Conservation (phyloP, 2,113 vertebrate species). For the Corythornis madagascariensis region DNA sequence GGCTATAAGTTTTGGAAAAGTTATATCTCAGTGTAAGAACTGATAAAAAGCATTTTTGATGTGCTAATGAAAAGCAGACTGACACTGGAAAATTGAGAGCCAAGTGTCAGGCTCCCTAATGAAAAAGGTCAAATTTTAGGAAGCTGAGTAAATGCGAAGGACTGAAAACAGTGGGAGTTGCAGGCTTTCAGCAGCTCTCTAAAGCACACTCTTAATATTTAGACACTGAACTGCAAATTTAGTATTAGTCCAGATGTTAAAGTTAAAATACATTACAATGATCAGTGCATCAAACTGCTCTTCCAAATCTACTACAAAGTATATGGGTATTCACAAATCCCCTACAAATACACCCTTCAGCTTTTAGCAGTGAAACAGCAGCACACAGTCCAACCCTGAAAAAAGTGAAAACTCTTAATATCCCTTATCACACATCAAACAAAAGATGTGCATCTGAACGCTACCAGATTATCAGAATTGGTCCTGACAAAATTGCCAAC, state of each 20-base stretch:
- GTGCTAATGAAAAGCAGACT: background rate
- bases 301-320: background rate
- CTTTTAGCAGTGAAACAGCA: background rate
- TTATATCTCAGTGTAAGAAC: background rate
- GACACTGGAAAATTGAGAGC: background rate
- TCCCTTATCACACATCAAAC: background rate
- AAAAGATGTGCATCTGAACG: background rate
- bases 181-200: background rate
- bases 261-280: background rate
- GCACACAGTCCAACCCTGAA: background rate
- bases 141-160: background rate
- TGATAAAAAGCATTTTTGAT: background rate
- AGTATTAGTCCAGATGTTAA: background rate
- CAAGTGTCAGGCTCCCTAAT: background rate
- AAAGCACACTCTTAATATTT: background rate
- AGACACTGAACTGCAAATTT: background rate
- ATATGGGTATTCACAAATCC: background rate
- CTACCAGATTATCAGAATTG: background rate
- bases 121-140: constrained; percentile 3
- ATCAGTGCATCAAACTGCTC: background rate
- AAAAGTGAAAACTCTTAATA: background rate
- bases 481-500: background rate
- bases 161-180: background rate
- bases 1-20: background rate
- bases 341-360: background rate